These are phyloP conservation scores for Chrysomallon squamiferum DNA, from an alignment of 1,140 invertebrate genomes.

Conservation along the genomic window DNA sequence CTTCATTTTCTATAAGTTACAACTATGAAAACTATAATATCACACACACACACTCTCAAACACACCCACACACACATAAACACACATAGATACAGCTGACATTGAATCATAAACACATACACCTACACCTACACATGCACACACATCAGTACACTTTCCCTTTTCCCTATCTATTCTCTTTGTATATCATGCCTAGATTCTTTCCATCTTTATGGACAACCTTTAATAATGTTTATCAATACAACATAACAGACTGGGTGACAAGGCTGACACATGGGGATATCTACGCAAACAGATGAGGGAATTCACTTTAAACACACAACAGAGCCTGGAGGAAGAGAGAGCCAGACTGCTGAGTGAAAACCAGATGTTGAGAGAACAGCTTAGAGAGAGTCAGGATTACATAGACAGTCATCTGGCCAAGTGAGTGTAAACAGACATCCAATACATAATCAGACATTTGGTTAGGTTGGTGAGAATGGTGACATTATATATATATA, in stretches of 20 bases:
- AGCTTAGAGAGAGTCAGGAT: constrained; percentile 56
- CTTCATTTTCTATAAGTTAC: no score
- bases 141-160: no score
- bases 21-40: no score
- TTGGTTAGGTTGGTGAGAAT: constrained; percentile 26
- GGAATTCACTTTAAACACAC: constrained; percentile 59
- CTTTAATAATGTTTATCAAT: background rate
- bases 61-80: no score
- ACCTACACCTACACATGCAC: no score
- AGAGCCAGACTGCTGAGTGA: constrained; percentile 57
- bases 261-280: constrained; percentile 48
- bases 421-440: constrained; percentile 31
- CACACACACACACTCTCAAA: no score
- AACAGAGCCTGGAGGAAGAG: constrained; percentile 58
- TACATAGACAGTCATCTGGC: constrained; percentile 60
- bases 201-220: background rate
- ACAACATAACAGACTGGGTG: constrained; percentile 6
- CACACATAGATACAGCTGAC: no score
- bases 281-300: constrained; percentile 53
- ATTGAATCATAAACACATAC: no score
- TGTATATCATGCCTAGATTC: no score
- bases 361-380: constrained; percentile 55
- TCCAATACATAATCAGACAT: background rate
- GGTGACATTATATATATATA: constrained; percentile 47
- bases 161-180: no score